Percentiles rank a stretch among this genome's conserved stretches.
phyloP scores from a whole-genome alignment of 2,888 invertebrate species.

The Tupiocoris notatus region DNA sequence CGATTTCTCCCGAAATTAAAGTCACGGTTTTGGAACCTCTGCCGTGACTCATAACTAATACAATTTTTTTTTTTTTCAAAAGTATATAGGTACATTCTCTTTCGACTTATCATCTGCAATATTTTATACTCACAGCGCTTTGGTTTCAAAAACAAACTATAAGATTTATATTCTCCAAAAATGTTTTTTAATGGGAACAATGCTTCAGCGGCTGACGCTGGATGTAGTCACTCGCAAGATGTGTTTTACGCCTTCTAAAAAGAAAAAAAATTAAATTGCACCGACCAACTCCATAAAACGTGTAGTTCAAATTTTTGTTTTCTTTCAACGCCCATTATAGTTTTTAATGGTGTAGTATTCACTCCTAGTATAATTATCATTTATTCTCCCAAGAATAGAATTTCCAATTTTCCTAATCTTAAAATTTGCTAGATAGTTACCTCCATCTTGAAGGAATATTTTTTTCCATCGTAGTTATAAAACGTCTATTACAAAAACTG shows the following conservation, averaged over 20 bases:
- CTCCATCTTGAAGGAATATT: background rate
- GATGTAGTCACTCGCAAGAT: constrained; percentile 18
- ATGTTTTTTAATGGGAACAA: background rate
- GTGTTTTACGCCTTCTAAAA: constrained; percentile 3
- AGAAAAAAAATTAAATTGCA: constrained; percentile 28
- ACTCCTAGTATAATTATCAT: constrained; percentile 31
- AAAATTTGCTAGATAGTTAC: background rate
- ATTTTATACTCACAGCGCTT: constrained; percentile 32
- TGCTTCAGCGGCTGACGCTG: constrained; percentile 13
- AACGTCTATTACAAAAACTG: background rate
- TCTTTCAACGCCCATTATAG: constrained; percentile 10
- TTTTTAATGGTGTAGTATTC: constrained; percentile 38
- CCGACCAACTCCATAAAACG: constrained; percentile 27
- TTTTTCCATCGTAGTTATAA: background rate
- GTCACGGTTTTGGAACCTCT: constrained; percentile 32
- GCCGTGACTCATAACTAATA: constrained; percentile 28
- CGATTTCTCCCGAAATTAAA: constrained; percentile 37
- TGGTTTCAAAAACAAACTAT: constrained; percentile 25
- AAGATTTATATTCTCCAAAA: constrained; percentile 34
- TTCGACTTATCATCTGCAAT: constrained; percentile 30
- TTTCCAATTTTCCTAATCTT: constrained; percentile 12
- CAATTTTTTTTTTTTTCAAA: constrained; percentile 9
- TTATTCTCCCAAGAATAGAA: constrained; percentile 15
- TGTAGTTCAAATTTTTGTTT: constrained; percentile 7
- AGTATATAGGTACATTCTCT: background rate